Conservation (phyloP, 2,888 invertebrate species). For the Ceraclea dissimilis region DNA sequence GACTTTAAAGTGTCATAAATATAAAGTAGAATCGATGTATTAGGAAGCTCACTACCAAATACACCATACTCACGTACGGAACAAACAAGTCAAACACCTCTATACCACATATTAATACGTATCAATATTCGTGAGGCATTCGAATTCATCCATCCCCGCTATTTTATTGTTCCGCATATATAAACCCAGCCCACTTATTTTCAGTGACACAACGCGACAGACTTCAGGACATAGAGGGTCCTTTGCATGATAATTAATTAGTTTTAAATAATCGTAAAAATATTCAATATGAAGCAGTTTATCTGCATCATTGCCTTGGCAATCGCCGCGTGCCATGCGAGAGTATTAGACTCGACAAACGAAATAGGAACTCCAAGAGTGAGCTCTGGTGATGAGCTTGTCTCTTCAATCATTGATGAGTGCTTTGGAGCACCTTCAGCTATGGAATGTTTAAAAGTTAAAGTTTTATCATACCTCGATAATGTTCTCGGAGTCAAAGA, state of each 20-base stretch:
- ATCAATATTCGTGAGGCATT: conserved; percentile 20
- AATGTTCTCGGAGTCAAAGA: conserved; percentile 56
- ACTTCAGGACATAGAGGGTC: conserved; percentile 10
- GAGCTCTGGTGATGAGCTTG: conserved; percentile 58
- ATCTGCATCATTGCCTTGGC: conserved; percentile 47
- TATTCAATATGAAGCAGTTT: conserved; percentile 34
- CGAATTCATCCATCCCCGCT: conserved; percentile 9
- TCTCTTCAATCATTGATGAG: conserved; percentile 63
- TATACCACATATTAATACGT: background rate
- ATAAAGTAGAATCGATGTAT: conserved; percentile 15
- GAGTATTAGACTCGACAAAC: conserved; percentile 35
- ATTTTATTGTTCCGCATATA: conserved; percentile 44
- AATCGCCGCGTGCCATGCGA: conserved; percentile 46
- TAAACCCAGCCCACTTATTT: conserved; percentile 55
- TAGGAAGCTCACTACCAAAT: conserved; percentile 21
- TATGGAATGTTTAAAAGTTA: conserved; percentile 66
- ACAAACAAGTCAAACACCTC: background rate
- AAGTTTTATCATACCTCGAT: conserved; percentile 70
- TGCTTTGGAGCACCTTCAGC: conserved; percentile 63
- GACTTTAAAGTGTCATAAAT: conserved; percentile 7
- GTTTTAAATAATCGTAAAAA: background rate
- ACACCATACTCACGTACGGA: conserved; percentile 14
- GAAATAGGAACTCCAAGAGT: conserved; percentile 47
- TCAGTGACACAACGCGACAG: conserved; percentile 25
- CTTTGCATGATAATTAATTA: conserved; percentile 1